Conservation (phyloP, 53 echinoderm and acorn worm species). For the Paracentrotus lividus region DNA sequence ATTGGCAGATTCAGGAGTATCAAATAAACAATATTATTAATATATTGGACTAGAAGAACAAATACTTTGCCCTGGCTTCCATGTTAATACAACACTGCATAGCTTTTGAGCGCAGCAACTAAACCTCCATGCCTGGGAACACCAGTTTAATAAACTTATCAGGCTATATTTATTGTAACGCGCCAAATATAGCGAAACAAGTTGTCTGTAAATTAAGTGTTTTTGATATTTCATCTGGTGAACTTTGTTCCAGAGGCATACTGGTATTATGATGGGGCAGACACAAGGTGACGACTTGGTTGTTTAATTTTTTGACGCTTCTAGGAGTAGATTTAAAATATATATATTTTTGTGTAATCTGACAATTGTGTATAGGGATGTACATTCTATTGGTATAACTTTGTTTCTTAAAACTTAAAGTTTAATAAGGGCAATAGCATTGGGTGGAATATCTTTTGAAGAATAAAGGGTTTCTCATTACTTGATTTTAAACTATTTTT, state of each 20-base stretch:
- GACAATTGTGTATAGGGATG: no score
- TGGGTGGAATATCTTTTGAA: not conserved
- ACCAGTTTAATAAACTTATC: constrained; percentile 20
- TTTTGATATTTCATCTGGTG: not conserved
- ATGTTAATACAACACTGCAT: not conserved
- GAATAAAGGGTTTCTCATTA: not conserved
- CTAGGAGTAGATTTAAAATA: no score
- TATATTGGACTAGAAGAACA: not conserved
- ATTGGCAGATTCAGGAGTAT: not conserved
- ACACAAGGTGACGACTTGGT: no score
- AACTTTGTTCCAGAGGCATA: not conserved
- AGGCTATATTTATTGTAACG: not conserved
- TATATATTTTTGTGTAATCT: no score
- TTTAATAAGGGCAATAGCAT: not conserved
- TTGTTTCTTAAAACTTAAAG: not conserved
- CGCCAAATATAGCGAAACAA: not conserved
- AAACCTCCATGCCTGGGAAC: not conserved
- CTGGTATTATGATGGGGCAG: not conserved
- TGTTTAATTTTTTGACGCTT: no score
- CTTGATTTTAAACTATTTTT: not conserved
- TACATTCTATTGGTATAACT: no score
- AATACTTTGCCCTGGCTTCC: not conserved
- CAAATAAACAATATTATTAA: not conserved
- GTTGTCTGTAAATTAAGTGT: not conserved
- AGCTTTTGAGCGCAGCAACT: not conserved